Evolutionary conservation across 2,113 vertebrate genomes (phyloP).

Genomic region (Brachypteracias leptosomus): DNA sequence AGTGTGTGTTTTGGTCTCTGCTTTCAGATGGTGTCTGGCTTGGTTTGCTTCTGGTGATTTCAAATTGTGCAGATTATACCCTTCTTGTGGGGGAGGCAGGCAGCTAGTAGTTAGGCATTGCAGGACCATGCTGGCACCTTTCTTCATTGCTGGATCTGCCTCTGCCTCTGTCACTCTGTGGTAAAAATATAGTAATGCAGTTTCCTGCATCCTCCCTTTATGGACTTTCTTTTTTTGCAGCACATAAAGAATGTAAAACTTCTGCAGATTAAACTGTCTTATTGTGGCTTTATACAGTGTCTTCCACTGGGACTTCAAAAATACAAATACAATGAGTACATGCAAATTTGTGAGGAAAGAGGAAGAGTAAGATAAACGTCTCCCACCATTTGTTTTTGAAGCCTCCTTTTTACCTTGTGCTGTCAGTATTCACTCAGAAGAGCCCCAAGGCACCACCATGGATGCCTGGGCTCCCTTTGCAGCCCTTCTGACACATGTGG

Average conservation of each 20-base stretch:
- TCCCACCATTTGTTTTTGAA: neutral
- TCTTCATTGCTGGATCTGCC: neutral
- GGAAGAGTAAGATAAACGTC: neutral
- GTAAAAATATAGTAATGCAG: neutral
- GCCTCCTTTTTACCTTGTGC: neutral
- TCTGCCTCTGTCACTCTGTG: neutral
- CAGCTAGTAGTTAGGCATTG: neutral
- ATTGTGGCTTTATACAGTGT: neutral
- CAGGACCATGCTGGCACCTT: neutral
- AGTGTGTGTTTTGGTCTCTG: neutral
- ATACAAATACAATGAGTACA: neutral
- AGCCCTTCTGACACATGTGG: neutral
- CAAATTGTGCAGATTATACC: neutral
- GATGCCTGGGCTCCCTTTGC: neutral
- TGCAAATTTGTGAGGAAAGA: neutral
- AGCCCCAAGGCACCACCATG: fast-evolving
- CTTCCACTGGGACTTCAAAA: neutral
- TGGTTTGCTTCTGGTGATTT: neutral
- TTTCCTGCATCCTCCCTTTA: neutral
- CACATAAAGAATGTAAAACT: neutral
- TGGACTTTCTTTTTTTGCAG: neutral
- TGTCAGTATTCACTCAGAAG: neutral
- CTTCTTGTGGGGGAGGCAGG: neutral
- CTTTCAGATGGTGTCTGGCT: neutral
- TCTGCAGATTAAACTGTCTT: neutral